Base-by-base conservation (phyloP, 2,797 vertebrate genomes). In the Oreortyx pictus region DNA sequence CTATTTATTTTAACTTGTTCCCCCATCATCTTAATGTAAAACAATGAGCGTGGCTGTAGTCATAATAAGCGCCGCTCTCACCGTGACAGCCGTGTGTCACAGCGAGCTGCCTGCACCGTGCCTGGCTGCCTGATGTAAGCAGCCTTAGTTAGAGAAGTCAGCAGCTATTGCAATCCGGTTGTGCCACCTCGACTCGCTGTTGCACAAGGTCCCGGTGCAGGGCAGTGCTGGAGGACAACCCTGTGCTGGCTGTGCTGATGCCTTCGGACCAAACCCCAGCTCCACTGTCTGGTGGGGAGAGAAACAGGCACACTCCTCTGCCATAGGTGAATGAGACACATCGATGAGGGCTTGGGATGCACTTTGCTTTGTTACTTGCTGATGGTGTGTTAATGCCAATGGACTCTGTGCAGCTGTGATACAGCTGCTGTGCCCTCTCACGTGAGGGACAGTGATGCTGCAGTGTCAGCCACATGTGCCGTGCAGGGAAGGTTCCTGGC, bases 1-100 rank as follows among this genome's bases (percentile, higher is more conserved):
- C 74, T 84, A 50, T 84, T 86, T 93, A 57, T 44, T 95, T 93
- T 67, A 76, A 82, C 57, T 79, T 71, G 47, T 67, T 90, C 67
- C 88, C 49, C 49, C 33, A 82, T 80, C 19, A 31, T 71, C 89
- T 91, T 47, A 31, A 46, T 31, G 77, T 23, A 61, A 89, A 85
- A 15, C 19, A 17, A 24, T 39, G 22, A 87, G 73, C 41, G 65
- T 65, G 82, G 33, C 11, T 61, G 49, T 14, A 60, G 31, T 39
- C 11, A 41, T n/a, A 79, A 7, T 10, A 35, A 19, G 24, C 56
- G 10, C 61, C 13, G 2, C n/a, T 71, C 47, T 61, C 75, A 37
- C 39, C 10, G 0, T 4, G 46, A 59, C 67, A 39, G 1, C 84
- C 8, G 16, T 0, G 5, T 8, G 43, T 29, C 33, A 4, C 4